phyloP scores from a whole-genome alignment of 92 coral and sea anemone genomes.

The Hydrozoanthus gracilis region DNA sequence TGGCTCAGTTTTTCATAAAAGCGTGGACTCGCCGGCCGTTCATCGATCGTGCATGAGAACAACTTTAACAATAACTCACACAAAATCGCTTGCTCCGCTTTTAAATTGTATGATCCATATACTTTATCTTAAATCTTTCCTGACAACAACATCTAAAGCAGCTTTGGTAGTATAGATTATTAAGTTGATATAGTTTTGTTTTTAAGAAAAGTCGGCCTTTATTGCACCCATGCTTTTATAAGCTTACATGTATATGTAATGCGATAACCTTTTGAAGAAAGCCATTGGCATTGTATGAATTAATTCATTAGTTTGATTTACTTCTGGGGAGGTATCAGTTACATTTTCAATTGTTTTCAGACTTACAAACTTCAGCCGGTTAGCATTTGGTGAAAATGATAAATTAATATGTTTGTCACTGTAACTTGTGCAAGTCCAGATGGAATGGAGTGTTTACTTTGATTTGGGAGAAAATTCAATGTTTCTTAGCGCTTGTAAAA shows the following conservation, averaged over 20 bases:
- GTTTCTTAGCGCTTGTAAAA: too few species aligned
- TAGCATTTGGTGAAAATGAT: not conserved
- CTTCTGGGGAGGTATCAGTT: not conserved
- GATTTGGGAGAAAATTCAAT: too few species aligned
- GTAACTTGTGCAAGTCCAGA: not conserved
- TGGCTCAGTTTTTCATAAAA: too few species aligned
- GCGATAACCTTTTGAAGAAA: too few species aligned
- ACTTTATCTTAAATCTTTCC: slow-evolving; percentile 1
- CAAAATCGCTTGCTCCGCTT: not conserved
- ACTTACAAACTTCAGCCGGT: not conserved
- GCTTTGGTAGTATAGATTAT: not conserved
- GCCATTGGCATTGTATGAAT: too few species aligned
- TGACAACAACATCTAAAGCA: not conserved
- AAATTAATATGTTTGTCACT: not conserved
- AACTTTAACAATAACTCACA: not conserved
- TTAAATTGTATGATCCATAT: not conserved
- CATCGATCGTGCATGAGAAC: not conserved
- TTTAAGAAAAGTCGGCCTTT: not conserved
- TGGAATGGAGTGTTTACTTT: too few species aligned
- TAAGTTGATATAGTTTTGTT: not conserved
- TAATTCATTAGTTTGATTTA: too few species aligned
- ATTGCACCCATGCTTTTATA: not conserved
- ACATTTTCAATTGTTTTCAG: not conserved
- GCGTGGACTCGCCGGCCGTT: too few species aligned
- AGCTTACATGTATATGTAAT: too few species aligned